Base-by-base conservation (phyloP, 1,140 invertebrate species). In the Dinothrombium tinctorium region DNA sequence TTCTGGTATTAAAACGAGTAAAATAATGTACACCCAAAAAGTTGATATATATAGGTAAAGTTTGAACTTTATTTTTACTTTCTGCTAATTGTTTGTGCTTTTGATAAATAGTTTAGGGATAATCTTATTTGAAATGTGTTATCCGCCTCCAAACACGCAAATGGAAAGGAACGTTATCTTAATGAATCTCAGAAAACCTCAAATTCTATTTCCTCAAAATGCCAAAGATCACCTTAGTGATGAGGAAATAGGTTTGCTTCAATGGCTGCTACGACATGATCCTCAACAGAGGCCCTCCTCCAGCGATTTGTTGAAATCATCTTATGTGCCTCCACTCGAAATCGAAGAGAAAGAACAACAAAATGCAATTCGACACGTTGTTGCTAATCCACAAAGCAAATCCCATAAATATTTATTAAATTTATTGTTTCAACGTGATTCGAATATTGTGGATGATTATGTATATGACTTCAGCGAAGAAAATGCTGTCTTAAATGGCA, bases 1-100 rank as follows among this genome's bases (percentile, higher is more conserved):
- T 22, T 24, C 12, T 12, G 29, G 31, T 26, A 11, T 25, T 7
- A 36, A 28, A 37, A 40, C 29, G 25, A 24, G 23, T n/a, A 49
- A 48, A 38, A 42, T 47, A 2, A 32, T 31, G 22, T 51, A 53
- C 17, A 47, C 38, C 31, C 48, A 50, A 65, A 95, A 94, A 69
- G 83, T 92, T 8, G 90, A 96, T 55, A 81, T 90, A 50, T 92
- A 87, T 51, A n/a, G n/a, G n/a, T n/a, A n/a, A n/a, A n/a, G n/a
- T n/a, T n/a, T n/a, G n/a, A n/a, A n/a, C n/a, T n/a, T n/a, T n/a
- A n/a, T n/a, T n/a, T n/a, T n/a, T n/a, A n/a, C n/a, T n/a, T n/a
- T n/a, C n/a, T n/a, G n/a, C n/a, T n/a, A n/a, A n/a, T n/a, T n/a
- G n/a, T n/a, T n/a, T n/a, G n/a, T n/a, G n/a, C n/a, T n/a, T n/a